Evolutionary conservation across 2,113 vertebrate genomes (phyloP).

Genomic region (Machaerirhynchus nigripectus): DNA sequence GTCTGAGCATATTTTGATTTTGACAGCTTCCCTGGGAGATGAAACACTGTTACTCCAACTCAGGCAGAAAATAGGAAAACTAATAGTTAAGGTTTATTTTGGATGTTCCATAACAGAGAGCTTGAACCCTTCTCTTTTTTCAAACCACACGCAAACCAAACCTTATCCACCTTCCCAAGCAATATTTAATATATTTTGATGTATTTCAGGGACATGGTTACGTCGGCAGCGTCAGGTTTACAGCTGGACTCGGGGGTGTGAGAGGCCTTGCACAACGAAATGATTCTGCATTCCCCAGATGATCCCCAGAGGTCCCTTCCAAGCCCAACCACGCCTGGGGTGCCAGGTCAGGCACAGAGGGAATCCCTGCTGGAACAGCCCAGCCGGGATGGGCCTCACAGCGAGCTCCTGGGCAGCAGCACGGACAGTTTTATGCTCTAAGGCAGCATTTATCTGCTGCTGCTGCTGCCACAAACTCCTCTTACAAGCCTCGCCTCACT

Average conservation of each 20-base stretch:
- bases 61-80: neutral
- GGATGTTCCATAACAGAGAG: neutral
- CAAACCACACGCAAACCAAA: neutral
- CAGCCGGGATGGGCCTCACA: neutral
- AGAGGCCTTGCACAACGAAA: neutral
- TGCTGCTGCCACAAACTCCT: neutral
- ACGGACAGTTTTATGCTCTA: neutral
- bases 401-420: neutral
- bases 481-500: neutral
- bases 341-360: neutral
- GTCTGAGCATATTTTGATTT: neutral
- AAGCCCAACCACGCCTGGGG: rapidly evolving
- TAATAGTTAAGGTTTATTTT: neutral
- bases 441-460: neutral
- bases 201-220: neutral
- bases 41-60: neutral
- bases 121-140: neutral
- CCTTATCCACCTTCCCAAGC: neutral
- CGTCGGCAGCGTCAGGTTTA: neutral
- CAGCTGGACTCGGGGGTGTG: rapidly evolving
- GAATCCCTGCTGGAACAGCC: neutral
- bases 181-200: neutral
- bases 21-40: neutral
- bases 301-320: neutral
- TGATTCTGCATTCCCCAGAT: neutral